Conservation (phyloP, 2,797 vertebrate genomes). For the Centroberyx gerrardi region DNA sequence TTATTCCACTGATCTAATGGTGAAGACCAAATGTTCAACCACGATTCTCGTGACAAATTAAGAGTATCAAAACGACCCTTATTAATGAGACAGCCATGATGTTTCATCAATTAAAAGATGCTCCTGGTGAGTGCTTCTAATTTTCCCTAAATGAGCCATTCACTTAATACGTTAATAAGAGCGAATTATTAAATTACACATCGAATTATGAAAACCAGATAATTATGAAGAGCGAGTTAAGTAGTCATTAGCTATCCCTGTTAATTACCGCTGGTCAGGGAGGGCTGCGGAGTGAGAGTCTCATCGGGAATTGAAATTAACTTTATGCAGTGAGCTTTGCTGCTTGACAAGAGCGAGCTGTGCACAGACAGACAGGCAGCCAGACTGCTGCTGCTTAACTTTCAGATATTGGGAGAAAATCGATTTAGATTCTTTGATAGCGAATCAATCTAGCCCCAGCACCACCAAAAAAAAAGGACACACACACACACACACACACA, state of each 20-base stretch:
- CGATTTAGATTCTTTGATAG: conserved; percentile 78
- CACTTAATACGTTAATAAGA: conserved; percentile 96
- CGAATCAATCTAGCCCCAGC: conserved; percentile 68
- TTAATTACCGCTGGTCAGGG: conserved; percentile 99
- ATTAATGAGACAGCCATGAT: conserved; percentile 81
- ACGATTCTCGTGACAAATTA: conserved; percentile 73
- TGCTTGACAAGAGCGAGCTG: conserved; percentile 87
- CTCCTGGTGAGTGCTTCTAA: conserved; percentile 84
- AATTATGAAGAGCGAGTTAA: conserved; percentile 98
- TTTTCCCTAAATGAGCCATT: conserved; percentile 90
- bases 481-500: conserved; percentile 37
- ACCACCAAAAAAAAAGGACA: conserved; percentile 11
- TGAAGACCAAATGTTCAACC: conserved; percentile 39
- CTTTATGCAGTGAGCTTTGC: conserved; percentile 89
- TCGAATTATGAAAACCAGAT: conserved; percentile 99
- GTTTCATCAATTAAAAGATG: conserved; percentile 87
- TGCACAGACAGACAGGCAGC: conserved; percentile 79
- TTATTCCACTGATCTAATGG: conserved; percentile 27
- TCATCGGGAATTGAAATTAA: conserved; percentile 97
- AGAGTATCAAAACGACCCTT: conserved; percentile 76
- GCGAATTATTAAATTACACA: conserved; percentile 99
- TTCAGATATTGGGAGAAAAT: conserved; percentile 88
- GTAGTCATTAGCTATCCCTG: conserved; percentile 99
- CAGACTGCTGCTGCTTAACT: conserved; percentile 87
- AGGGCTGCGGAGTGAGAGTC: conserved; percentile 90